Conservation (phyloP, 2,797 vertebrate species). For the Notolepis coatsorum region DNA sequence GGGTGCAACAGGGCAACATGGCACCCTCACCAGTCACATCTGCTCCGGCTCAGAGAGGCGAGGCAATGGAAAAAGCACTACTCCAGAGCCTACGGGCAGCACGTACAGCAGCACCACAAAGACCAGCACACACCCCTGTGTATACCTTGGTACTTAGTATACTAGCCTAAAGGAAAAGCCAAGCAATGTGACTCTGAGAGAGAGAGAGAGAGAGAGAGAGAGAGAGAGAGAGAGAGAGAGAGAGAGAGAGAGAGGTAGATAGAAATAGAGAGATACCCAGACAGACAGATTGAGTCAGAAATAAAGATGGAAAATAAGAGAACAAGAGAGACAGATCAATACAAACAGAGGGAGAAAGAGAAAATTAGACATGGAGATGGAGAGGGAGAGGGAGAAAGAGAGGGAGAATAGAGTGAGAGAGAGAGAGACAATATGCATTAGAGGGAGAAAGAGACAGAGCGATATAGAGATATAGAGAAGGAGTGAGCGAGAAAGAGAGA, state of each 20-base stretch:
- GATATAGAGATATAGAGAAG: not conserved
- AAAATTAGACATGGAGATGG: not conserved
- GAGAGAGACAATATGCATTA: conserved; percentile 1
- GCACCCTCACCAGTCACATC: conserved; percentile 10
- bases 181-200: too few species aligned
- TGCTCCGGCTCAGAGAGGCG: conserved; percentile 14
- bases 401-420: not conserved
- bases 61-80: conserved; percentile 12
- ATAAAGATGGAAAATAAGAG: not conserved
- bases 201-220: not conserved
- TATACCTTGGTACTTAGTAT: not conserved
- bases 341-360: not conserved
- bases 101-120: conserved; percentile 5
- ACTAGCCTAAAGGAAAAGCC: conserved; percentile 21
- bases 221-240: not conserved
- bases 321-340: not conserved
- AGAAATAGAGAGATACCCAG: not conserved
- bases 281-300: not conserved
- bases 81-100: conserved; percentile 31
- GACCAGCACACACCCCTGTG: conserved; percentile 4
- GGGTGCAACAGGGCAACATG: conserved; percentile 23
- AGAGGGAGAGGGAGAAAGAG: not conserved
- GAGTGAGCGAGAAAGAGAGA: not conserved
- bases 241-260: not conserved
- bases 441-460: conserved; percentile 1